phyloP scores from a whole-genome alignment of 2,113 vertebrate genomes.

The Siniperca knerii region DNA sequence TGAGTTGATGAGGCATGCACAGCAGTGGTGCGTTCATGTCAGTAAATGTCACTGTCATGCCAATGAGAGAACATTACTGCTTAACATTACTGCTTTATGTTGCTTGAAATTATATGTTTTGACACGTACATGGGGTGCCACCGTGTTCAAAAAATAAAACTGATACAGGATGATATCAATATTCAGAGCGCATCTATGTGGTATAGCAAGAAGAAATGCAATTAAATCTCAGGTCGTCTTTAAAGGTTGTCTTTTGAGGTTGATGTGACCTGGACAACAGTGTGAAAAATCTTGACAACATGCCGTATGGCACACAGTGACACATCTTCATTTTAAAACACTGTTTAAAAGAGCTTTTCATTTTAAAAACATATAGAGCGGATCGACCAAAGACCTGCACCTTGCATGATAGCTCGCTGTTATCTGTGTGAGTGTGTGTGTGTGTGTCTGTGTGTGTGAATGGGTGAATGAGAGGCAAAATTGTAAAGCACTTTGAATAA shows the following conservation, averaged over 20 bases:
- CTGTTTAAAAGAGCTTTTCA: too few relatives aligned
- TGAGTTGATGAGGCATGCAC: too few relatives aligned
- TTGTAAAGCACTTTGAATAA: too few relatives aligned
- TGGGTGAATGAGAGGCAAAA: too few relatives aligned
- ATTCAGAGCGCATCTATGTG: background rate
- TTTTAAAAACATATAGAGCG: too few relatives aligned
- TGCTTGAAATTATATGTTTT: background rate
- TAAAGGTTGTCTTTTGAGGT: too few relatives aligned
- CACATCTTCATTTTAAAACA: background rate
- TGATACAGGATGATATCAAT: background rate
- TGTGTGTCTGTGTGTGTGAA: too few relatives aligned
- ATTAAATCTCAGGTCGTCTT: background rate
- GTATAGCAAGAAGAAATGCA: background rate
- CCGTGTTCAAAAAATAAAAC: background rate
- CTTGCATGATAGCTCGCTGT: too few relatives aligned
- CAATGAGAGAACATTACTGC: background rate
- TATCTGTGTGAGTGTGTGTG: too few relatives aligned
- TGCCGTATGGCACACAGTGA: background rate
- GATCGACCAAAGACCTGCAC: too few relatives aligned
- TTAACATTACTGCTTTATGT: background rate
- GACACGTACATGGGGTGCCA: background rate
- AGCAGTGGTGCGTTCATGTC: background rate
- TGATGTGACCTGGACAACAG: too few relatives aligned
- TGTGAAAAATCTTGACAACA: background rate
- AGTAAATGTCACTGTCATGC: constrained; percentile 3